Evolutionary conservation across 1,140 invertebrate genomes (phyloP).

Genomic region (Drosophila dunni): DNA sequence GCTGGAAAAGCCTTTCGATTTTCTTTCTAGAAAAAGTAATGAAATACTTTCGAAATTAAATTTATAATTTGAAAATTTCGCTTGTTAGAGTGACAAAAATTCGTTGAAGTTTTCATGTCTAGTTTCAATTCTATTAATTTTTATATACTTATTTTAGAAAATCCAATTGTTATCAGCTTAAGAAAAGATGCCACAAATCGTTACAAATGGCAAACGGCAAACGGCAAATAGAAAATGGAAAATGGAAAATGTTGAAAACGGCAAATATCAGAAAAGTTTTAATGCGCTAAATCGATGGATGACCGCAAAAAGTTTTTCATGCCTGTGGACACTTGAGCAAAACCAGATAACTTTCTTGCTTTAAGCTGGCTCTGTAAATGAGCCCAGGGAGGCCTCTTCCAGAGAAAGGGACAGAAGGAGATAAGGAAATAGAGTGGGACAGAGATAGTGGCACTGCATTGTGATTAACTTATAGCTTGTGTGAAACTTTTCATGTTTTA

Average conservation of each 20-base stretch:
- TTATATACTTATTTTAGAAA: conserved; percentile 5
- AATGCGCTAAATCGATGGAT: conserved; percentile 80
- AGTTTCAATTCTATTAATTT: conserved; percentile 5
- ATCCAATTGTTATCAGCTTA: conserved; percentile 43
- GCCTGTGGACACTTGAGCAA: conserved; percentile 70
- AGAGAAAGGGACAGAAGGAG: conserved; percentile 5
- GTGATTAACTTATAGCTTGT: conserved; percentile 46
- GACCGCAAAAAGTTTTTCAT: conserved; percentile 64
- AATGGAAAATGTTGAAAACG: conserved; percentile 53
- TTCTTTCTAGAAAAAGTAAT: neutral
- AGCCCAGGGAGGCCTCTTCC: conserved; percentile 47
- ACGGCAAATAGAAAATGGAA: conserved; percentile 46
- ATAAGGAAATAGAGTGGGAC: neutral
- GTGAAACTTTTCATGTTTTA: conserved; percentile 54
- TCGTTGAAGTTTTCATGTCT: neutral
- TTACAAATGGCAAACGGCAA: conserved; percentile 38
- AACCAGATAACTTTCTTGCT: conserved; percentile 64
- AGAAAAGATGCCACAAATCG: conserved; percentile 19
- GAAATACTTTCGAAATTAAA: neutral
- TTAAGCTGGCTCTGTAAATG: conserved; percentile 69
- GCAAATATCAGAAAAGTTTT: conserved; percentile 79
- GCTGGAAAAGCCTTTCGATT: neutral
- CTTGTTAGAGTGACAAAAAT: neutral
- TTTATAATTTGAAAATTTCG: neutral
- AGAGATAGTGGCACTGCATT: conserved; percentile 49